These are phyloP conservation scores for Sander vitreus DNA, from an alignment of 2,113 vertebrate genomes.

Conservation along the genomic window DNA sequence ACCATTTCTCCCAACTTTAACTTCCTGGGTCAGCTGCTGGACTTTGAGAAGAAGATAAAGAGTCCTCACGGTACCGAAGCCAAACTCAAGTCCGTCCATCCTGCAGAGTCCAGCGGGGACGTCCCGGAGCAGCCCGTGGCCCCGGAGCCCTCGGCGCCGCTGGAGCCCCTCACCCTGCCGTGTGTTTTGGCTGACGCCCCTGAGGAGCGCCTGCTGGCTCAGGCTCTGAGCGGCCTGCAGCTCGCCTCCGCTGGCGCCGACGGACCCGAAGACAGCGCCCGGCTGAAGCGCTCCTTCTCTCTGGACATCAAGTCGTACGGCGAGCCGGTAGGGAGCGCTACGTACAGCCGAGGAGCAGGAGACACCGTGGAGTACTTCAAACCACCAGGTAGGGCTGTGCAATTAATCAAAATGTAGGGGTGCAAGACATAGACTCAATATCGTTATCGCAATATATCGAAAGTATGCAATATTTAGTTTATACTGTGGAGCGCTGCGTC, in stretches of 20 bases:
- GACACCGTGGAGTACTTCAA: conserved; percentile 88
- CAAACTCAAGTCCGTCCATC: conserved; percentile 42
- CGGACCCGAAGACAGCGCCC: conserved; percentile 86
- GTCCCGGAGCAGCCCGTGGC: not conserved
- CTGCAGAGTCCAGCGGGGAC: conserved; percentile 6
- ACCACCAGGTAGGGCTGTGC: conserved; percentile 51
- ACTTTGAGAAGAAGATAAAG: conserved; percentile 97
- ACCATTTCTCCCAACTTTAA: conserved; percentile 90
- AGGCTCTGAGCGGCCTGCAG: conserved; percentile 87
- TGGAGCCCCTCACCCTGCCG: conserved; percentile 74
- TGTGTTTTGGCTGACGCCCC: conserved; percentile 35
- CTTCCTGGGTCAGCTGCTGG: conserved; percentile 89
- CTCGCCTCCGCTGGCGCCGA: conserved; percentile 73
- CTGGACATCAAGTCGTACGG: conserved; percentile 92
- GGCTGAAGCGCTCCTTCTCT: conserved; percentile 94
- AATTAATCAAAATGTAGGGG: too few species aligned
- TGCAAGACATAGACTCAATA: too few species aligned
- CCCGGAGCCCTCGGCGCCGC: not conserved
- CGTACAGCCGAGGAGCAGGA: conserved; percentile 33
- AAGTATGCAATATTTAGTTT: too few species aligned
- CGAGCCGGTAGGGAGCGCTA: conserved; percentile 50
- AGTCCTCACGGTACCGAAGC: conserved; percentile 67
- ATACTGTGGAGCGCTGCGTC: too few species aligned
- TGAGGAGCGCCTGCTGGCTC: conserved; percentile 84
- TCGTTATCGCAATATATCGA: too few species aligned